Base-by-base conservation (phyloP, 2,113 vertebrate species). In the Cryptotis parvus region DNA sequence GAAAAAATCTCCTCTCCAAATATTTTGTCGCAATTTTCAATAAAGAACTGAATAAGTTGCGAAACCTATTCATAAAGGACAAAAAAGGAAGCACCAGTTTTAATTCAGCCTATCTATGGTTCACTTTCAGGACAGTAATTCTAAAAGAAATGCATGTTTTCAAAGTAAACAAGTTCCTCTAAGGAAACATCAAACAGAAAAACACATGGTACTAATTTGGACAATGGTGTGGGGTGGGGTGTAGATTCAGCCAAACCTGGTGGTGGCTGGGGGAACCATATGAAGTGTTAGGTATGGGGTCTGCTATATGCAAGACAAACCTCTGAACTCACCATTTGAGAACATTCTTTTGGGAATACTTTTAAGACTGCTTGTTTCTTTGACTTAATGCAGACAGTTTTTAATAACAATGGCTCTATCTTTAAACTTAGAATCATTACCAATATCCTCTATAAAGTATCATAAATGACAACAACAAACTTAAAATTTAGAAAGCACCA, bases 11-110 rank as follows among this genome's bases (percentile, higher is more conserved):
- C 98, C 79, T 99, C 98, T 94, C 99, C 98, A 97, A 99, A 98
- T 96, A 99, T 97, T 82, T 90, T 96, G 96, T 96, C 96, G 96
- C 98, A 98, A 92, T 99, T 99, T 96, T 99, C 98, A 52, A 99
- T 99, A 66, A 99, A 97, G 97, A 99, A 98, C 84, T 98, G 98
- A 77, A 99, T 98, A 77, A 99, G 97, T 93, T 98, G 97, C 65
- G 99, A 98, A 96, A 99, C 98, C 99, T 99, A 96, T 90, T 94
- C 84, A 37, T 89, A 97, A 97, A 88, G 0, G 43, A 52, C 52
- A 45, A 96, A 83, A 73, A 92, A 43, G 82, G 22, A 95, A 85
- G 84, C 11, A 6, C 41, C 76, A 70, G 16, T 84, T 92, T 91
- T 83, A 70, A 88, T 49, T 55, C 5, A 61, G 49, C 26, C 14